Evolutionary conservation across 1,140 invertebrate species (phyloP).

Genomic region (Lepidotrigona ventralis): DNA sequence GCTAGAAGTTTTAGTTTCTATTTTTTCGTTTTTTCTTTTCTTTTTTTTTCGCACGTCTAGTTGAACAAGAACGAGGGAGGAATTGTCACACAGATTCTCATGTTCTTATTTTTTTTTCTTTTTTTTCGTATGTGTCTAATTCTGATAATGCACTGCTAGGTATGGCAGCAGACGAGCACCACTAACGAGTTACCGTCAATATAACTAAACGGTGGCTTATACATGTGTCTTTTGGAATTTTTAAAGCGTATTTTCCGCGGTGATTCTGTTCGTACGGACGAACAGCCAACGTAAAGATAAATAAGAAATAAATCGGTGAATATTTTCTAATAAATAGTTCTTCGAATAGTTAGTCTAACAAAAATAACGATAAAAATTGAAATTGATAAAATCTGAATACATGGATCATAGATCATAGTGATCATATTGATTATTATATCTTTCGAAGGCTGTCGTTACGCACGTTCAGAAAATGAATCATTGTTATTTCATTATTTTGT

Average conservation of each 20-base stretch:
- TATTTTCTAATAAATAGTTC: background rate
- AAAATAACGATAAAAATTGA: background rate
- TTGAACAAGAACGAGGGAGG: conserved; percentile 22
- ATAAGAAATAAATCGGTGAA: background rate
- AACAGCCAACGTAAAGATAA: background rate
- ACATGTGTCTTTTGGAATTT: conserved; percentile 19
- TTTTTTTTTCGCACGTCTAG: background rate
- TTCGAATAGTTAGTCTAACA: background rate
- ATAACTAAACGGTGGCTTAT: conserved; percentile 52
- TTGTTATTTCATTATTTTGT: conserved; percentile 23
- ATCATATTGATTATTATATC: background rate
- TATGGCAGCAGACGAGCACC: conserved; percentile 55
- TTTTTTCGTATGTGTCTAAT: conserved; percentile 52
- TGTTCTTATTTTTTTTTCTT: background rate
- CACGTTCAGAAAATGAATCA: background rate
- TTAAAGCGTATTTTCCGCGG: background rate
- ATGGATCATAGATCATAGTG: too few relatives aligned
- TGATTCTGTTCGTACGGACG: conserved; percentile 41
- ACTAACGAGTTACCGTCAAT: conserved; percentile 55
- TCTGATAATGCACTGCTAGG: conserved; percentile 55
- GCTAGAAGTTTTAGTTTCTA: background rate
- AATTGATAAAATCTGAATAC: too few relatives aligned
- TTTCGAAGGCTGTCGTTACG: background rate
- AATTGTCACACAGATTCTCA: conserved; percentile 19
- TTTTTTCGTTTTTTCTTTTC: too few relatives aligned